Conservation (phyloP, 2,113 vertebrate genomes). For the Anhinga anhinga region DNA sequence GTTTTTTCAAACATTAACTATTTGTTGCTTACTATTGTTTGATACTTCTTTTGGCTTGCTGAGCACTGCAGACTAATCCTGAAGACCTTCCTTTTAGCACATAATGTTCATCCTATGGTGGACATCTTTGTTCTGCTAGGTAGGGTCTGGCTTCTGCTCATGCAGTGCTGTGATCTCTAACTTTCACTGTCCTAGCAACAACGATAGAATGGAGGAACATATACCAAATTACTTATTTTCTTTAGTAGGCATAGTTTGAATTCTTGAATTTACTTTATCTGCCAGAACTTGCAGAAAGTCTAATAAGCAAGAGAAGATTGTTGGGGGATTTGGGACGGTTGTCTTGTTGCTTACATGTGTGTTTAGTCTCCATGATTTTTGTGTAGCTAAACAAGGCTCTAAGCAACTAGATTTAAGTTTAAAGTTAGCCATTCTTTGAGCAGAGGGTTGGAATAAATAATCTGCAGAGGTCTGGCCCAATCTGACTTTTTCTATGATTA, state of each 20-base stretch:
- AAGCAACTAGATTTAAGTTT: neutral
- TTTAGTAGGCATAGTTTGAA: neutral
- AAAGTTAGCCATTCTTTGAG: neutral
- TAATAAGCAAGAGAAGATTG: neutral
- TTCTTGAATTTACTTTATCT: neutral
- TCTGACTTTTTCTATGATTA: neutral
- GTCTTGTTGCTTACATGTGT: neutral
- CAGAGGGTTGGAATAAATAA: neutral
- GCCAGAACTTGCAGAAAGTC: neutral
- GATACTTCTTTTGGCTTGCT: neutral
- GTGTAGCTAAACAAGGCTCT: neutral
- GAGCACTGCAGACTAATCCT: neutral
- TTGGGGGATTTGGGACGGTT: neutral
- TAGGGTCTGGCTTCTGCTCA: neutral
- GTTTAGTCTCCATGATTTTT: neutral
- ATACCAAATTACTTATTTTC: neutral
- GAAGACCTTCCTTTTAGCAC: neutral
- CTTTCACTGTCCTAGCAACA: neutral
- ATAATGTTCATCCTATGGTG: neutral
- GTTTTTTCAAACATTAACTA: neutral
- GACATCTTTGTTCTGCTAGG: neutral
- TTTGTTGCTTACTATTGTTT: neutral
- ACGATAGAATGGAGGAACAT: neutral
- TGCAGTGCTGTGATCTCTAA: neutral
- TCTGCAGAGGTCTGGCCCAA: neutral